Evolutionary conservation across 1,140 invertebrate species (phyloP).

Genomic region (Aplysia californica): DNA sequence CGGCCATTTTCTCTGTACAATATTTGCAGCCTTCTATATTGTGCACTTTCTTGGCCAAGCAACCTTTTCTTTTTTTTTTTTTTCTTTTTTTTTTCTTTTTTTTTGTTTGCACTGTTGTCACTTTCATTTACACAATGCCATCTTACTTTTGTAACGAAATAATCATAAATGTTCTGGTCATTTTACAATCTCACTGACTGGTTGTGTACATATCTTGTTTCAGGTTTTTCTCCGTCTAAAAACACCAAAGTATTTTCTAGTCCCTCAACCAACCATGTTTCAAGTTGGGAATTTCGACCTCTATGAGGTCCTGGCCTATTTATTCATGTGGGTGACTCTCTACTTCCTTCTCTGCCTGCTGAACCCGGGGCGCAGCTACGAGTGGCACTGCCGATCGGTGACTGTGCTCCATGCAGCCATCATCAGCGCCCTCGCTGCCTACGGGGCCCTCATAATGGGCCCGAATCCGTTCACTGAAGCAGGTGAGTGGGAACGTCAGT

Average conservation of each 20-base stretch:
- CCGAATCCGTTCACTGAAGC: conserved; percentile 57
- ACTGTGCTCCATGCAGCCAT: conserved; percentile 49
- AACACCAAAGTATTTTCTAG: not conserved
- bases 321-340: conserved; percentile 42
- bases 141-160: not conserved
- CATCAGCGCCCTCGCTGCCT: conserved; percentile 39
- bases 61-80: not conserved
- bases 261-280: no score
- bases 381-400: conserved; percentile 55
- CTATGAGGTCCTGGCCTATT: conserved; percentile 25
- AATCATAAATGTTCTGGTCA: not conserved
- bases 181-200: not conserved
- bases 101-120: not conserved
- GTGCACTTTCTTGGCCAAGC: not conserved
- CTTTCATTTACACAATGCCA: not conserved
- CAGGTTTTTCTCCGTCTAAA: not conserved
- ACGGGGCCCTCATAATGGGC: conserved; percentile 50
- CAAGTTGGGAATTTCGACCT: conserved; percentile 30
- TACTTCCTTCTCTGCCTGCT: conserved; percentile 47
- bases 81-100: no score
- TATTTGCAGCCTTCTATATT: not conserved
- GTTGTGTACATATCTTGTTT: not conserved
- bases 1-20: not conserved
- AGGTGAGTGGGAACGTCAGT: conserved; percentile 35
- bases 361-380: conserved; percentile 39